Evolutionary conservation across 2,797 vertebrate species (phyloP).

Genomic region (Bradypodion pumilum): DNA sequence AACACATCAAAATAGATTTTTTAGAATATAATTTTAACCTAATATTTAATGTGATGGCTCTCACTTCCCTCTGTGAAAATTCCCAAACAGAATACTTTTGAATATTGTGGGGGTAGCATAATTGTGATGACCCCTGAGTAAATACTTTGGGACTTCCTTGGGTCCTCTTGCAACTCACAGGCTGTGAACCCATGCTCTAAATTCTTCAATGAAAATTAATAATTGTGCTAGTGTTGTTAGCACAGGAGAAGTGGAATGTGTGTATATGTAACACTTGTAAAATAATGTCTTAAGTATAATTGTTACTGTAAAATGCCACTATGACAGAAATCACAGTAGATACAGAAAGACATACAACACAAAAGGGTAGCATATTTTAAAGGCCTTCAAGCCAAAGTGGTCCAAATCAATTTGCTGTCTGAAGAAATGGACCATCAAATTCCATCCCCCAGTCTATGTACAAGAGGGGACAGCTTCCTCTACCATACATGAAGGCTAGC

Average conservation of each 20-base stretch:
- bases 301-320: not conserved
- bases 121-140: no score
- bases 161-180: no score
- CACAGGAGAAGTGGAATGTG: not conserved
- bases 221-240: not conserved
- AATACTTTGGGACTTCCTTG: no score
- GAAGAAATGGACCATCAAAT: not conserved
- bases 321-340: not conserved
- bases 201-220: not conserved
- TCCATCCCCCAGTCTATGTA: not conserved
- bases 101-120: no score
- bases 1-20: no score
- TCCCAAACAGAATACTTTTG: no score
- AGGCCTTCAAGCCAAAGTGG: not conserved
- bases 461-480: not conserved
- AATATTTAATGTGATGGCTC: no score
- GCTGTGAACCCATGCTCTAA: no score
- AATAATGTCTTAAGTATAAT: not conserved
- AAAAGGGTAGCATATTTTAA: not conserved
- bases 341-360: not conserved
- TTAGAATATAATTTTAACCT: no score
- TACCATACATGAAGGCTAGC: not conserved
- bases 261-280: not conserved
- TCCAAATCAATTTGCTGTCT: not conserved
- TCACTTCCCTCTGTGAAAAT: no score